A percentile compares a stretch with the other conserved stretches of the same genome.
phyloP scores from a whole-genome alignment of 2,797 vertebrate genomes.

The Passerculus sandwichensis region DNA sequence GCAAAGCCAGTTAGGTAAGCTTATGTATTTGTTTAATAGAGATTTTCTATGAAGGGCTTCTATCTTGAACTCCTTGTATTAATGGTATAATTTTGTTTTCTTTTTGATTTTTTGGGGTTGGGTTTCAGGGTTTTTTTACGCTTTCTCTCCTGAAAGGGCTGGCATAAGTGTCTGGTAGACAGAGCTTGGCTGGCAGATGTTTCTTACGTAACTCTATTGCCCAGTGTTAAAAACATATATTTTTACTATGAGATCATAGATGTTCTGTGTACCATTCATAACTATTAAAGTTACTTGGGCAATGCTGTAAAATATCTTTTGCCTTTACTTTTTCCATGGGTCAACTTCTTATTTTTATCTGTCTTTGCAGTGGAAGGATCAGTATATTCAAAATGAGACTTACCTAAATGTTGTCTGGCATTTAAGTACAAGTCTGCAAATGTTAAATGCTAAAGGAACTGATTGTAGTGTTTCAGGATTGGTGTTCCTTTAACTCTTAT shows the following conservation, averaged over 20 bases:
- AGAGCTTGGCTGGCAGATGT: neutral
- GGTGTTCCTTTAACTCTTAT: neutral
- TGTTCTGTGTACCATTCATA: neutral
- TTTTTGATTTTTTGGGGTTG: neutral
- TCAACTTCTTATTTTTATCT: neutral
- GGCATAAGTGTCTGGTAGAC: neutral
- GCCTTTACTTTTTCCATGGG: neutral
- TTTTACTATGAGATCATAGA: constrained; percentile 42
- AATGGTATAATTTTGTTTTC: neutral
- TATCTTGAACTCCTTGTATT: neutral
- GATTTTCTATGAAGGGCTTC: neutral
- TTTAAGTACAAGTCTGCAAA: neutral
- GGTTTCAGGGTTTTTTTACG: neutral
- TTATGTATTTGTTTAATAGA: neutral
- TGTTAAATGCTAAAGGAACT: neutral
- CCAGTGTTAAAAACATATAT: constrained; percentile 5
- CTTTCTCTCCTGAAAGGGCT: neutral
- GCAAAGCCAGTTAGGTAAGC: neutral
- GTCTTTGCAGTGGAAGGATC: neutral
- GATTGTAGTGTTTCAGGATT: neutral
- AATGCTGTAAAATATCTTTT: neutral
- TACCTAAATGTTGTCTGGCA: neutral
- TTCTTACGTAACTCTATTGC: constrained; percentile 1
- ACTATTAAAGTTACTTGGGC: neutral
- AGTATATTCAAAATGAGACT: neutral